Evolutionary conservation across 2,113 vertebrate genomes (phyloP).

Genomic region (Rhabdomys dilectus): DNA sequence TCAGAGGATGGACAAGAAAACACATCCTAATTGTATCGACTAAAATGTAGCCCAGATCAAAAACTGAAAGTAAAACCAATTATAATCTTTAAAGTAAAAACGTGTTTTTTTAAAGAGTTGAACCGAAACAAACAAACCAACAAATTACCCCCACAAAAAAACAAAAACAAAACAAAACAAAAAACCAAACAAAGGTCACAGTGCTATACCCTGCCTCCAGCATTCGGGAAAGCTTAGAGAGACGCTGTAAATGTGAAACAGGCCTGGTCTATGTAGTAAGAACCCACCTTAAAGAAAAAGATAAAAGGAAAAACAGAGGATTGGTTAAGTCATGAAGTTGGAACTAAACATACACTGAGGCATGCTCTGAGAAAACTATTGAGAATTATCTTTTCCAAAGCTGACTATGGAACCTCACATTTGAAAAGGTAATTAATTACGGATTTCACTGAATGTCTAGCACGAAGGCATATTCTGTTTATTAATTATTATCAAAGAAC

Average conservation of each 20-base stretch:
- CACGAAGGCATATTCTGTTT: not conserved
- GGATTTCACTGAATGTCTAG: conserved; percentile 55
- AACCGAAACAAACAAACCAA: not conserved
- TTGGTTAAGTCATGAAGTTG: not conserved
- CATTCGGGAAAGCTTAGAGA: not conserved
- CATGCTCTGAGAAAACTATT: not conserved
- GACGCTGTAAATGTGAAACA: not conserved
- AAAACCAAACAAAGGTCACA: not conserved
- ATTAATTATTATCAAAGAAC: conserved; percentile 50
- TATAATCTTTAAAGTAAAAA: not conserved
- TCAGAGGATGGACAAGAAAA: not conserved
- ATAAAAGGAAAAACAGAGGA: not conserved
- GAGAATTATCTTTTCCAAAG: conserved; percentile 61
- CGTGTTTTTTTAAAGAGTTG: not conserved
- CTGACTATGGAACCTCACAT: conserved; percentile 8
- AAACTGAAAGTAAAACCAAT: not conserved
- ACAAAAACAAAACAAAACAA: too few species aligned
- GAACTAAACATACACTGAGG: not conserved
- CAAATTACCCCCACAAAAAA: not conserved
- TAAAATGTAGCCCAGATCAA: not conserved
- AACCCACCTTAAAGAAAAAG: not conserved
- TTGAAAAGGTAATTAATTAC: conserved; percentile 54
- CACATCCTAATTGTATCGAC: not conserved
- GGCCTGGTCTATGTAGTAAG: not conserved
- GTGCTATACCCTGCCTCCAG: too few species aligned